Conservation (phyloP, 2,888 invertebrate species). For the Belgica antarctica region DNA sequence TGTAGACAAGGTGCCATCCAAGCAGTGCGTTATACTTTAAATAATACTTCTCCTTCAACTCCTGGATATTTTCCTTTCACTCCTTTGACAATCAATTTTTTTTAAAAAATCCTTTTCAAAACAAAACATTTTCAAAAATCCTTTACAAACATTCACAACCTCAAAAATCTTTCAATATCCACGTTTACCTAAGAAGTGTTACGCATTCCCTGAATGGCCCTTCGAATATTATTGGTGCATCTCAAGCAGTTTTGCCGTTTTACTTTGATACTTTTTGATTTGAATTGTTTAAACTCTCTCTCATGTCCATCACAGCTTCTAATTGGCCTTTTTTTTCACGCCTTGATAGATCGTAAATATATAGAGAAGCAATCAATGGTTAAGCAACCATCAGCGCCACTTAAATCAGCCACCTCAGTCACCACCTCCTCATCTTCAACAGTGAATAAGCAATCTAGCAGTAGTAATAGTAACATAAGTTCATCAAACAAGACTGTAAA, state of each 20-base stretch:
- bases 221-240: constrained; percentile 14
- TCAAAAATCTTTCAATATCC: no score
- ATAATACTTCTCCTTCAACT: no score
- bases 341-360: constrained; percentile 67
- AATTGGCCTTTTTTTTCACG: no score
- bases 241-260: background rate
- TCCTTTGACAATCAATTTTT: no score
- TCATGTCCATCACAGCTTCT: background rate
- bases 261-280: background rate
- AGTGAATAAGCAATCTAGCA: constrained; percentile 44
- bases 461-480: constrained; percentile 34
- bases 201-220: no score
- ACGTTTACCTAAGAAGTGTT: no score
- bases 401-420: constrained; percentile 16
- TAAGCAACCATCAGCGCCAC: constrained; percentile 66
- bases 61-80: no score
- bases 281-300: background rate
- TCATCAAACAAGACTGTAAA: constrained; percentile 66
- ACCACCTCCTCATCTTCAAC: constrained; percentile 46
- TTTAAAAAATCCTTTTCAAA: no score
- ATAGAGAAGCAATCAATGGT: constrained; percentile 72
- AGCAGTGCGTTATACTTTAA: no score
- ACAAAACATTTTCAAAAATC: no score
- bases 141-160: no score
- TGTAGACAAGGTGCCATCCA: no score